Base-by-base conservation (phyloP, 2,797 vertebrate genomes). In the Takifugu rubripes region DNA sequence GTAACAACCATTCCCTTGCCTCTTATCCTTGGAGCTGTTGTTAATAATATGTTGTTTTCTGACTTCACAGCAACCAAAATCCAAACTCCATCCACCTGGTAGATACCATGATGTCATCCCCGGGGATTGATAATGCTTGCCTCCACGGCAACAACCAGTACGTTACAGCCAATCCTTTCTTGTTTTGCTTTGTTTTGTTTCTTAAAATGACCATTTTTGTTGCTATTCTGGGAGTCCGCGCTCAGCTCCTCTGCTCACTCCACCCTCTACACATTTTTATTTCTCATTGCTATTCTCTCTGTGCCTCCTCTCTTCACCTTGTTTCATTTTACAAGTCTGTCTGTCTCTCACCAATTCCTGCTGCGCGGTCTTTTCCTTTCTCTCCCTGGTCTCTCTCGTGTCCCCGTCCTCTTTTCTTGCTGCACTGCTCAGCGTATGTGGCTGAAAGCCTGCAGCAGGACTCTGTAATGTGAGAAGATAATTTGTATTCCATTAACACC, bases 71-170 rank as follows among this genome's bases (percentile, higher is more conserved):
- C 66, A 93, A 94, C 84, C 90, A 87, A 68, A 92, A 98, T 78
- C 75, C 87, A 52, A 88, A 66, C 67, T 92, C 93, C 21, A 72
- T 74, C 57, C 53, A 45, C 29, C 79, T 99, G 70, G 89, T 90
- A 16, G 81, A 94, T 55, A 76, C 89, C 0, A 91, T 98, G 93
- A 87, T 94, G 87, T 90, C 92, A 56, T 94, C 91, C 86, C 95
- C 96, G 25, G 95, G 96, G 70, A 92, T 95, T 0, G 95, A 98
- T 85, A 93, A 92, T 33, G 53, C 67, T 1, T 98, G 96, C 82
- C 76, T 95, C 43, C 69, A 91, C 5, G 70, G 82, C 40, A 84
- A 84, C 71, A 81, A 90, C 62, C 51, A 29, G 92, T 92, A 79
- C n/a, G 92, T 90, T 78, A 75, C 73, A 63, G 36, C 48, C 29